Evolutionary conservation across 2,113 vertebrate genomes (phyloP).

Genomic region (Odobenus rosmarus): DNA sequence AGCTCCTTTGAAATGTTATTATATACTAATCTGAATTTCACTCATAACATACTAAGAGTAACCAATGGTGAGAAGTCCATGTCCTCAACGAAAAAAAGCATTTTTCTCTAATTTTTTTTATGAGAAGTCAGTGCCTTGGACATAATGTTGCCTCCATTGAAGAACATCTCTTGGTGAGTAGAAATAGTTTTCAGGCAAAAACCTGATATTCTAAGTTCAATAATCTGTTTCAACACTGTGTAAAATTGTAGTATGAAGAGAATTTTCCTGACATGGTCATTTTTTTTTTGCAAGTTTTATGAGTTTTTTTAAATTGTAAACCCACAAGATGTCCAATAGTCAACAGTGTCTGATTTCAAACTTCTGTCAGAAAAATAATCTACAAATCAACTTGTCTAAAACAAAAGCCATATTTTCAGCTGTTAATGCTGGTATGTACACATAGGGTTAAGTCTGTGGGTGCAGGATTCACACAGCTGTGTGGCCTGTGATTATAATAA

Average conservation of each 20-base stretch:
- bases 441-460: not conserved
- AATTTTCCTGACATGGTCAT: not conserved
- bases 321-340: not conserved
- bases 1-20: not conserved
- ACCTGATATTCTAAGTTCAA: not conserved
- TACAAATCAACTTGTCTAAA: constrained; percentile 3
- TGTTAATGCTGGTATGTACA: not conserved
- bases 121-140: not conserved
- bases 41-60: not conserved
- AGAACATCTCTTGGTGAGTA: not conserved
- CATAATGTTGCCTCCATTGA: not conserved
- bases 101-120: not conserved
- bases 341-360: not conserved
- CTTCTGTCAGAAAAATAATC: not conserved
- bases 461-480: not conserved
- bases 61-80: not conserved
- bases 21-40: not conserved
- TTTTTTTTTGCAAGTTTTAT: not conserved
- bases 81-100: not conserved
- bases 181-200: constrained; percentile 18
- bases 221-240: not conserved
- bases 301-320: not conserved
- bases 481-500: too few relatives aligned
- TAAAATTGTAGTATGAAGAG: not conserved
- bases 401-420: not conserved